phyloP scores from a whole-genome alignment of 1,140 invertebrate genomes.

The Helicoverpa zea region DNA sequence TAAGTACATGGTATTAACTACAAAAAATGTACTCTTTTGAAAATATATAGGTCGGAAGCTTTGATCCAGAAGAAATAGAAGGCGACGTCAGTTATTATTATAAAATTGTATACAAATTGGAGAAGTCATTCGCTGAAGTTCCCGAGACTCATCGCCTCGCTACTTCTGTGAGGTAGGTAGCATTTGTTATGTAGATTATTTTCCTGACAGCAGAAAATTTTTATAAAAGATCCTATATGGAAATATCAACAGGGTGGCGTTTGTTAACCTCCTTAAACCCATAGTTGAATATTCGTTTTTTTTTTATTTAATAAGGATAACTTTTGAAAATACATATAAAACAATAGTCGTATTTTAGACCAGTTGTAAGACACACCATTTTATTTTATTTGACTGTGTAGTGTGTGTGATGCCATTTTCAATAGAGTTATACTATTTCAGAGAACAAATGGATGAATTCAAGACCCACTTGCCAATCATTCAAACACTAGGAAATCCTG shows the following conservation, averaged over 20 bases:
- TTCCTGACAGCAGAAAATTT: no score
- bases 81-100: constrained; percentile 93
- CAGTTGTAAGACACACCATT: no score
- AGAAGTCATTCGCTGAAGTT: constrained; percentile 93
- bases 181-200: neutral
- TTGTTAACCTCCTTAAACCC: no score
- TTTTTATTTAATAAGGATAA: no score
- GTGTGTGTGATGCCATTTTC: no score
- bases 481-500: constrained; percentile 97
- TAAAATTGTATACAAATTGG: constrained; percentile 94
- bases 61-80: constrained; percentile 96
- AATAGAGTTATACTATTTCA: constrained; percentile 55
- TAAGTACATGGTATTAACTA: neutral
- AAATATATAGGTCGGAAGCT: constrained; percentile 89
- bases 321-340: no score
- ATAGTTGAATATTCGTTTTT: no score
- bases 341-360: no score
- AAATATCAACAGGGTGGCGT: no score
- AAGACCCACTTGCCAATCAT: constrained; percentile 96
- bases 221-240: no score
- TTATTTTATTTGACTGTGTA: constrained; percentile 6
- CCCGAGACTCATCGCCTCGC: constrained; percentile 90
- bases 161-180: constrained; percentile 86
- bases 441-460: constrained; percentile 95
- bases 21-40: neutral